Percentiles rank a stretch among this genome's conserved stretches.
Evolutionary conservation across 2,888 invertebrate species (phyloP).

Genomic region (Tillus elongatus): DNA sequence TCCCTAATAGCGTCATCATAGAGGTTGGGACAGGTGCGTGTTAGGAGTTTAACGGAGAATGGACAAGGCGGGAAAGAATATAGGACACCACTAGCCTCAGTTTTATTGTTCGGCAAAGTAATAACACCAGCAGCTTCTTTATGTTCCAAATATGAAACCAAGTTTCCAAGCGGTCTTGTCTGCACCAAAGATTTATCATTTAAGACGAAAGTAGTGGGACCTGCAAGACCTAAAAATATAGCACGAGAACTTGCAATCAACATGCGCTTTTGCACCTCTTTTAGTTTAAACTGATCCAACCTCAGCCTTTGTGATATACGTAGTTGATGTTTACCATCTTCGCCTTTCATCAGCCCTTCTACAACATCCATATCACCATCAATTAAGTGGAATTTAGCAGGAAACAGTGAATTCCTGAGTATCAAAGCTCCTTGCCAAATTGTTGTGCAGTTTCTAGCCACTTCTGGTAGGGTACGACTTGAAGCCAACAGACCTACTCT

Average conservation of each 20-base stretch:
- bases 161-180: conserved; percentile 82
- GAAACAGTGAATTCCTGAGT: conserved; percentile 89
- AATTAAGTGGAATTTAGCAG: conserved; percentile 88
- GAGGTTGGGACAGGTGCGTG: conserved; percentile 81
- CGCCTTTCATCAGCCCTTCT: conserved; percentile 89
- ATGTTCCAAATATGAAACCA: conserved; percentile 94
- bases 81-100: conserved; percentile 87
- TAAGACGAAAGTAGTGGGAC: conserved; percentile 68
- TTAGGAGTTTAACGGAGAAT: conserved; percentile 86
- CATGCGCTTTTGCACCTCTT: conserved; percentile 91
- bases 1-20: conserved; percentile 86
- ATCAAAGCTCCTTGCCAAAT: conserved; percentile 96
- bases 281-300: conserved; percentile 87
- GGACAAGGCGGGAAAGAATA: conserved; percentile 98
- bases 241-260: conserved; percentile 85
- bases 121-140: conserved; percentile 99
- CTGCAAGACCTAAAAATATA: conserved; percentile 83
- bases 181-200: conserved; percentile 81
- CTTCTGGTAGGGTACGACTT: conserved; percentile 74
- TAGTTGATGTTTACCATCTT: conserved; percentile 85
- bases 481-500: conserved; percentile 64
- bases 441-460: conserved; percentile 75
- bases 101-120: conserved; percentile 80
- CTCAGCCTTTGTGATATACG: conserved; percentile 90
- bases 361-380: conserved; percentile 92